Evolutionary conservation across 1,140 invertebrate species (phyloP).

Genomic region (Oncopodura yosiiana): DNA sequence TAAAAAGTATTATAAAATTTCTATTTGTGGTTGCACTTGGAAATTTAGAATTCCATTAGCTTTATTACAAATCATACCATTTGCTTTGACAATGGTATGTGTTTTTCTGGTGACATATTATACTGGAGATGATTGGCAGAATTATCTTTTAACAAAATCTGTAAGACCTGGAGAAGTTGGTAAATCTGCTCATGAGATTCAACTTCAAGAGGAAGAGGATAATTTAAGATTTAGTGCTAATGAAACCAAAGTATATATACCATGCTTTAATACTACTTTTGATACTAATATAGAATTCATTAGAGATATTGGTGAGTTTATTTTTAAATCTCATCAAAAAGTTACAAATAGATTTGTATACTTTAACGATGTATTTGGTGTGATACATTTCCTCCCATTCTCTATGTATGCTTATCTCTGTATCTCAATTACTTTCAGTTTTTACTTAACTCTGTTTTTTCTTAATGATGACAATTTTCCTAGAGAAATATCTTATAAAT

Average conservation of each 20-base stretch:
- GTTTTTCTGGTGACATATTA: too few relatives aligned
- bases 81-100: neutral
- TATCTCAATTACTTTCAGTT: neutral
- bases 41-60: neutral
- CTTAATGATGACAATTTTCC: constrained; percentile 8
- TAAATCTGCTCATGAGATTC: neutral
- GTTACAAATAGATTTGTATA: neutral
- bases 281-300: neutral
- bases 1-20: neutral
- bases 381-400: neutral
- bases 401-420: constrained; percentile 1
- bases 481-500: neutral
- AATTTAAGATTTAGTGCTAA: too few relatives aligned
- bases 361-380: constrained; percentile 1
- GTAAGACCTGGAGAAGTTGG: neutral
- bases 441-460: constrained; percentile 1
- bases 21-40: too few relatives aligned
- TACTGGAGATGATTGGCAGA: neutral
- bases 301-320: neutral
- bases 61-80: constrained; percentile 2
- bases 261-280: neutral
- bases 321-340: neutral
- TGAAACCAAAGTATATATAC: too few relatives aligned
- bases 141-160: neutral
- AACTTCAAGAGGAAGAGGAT: too few relatives aligned